These are phyloP conservation scores for Holcopasites calliopsidis DNA, from an alignment of 1,140 invertebrate species.

Conservation along the genomic window DNA sequence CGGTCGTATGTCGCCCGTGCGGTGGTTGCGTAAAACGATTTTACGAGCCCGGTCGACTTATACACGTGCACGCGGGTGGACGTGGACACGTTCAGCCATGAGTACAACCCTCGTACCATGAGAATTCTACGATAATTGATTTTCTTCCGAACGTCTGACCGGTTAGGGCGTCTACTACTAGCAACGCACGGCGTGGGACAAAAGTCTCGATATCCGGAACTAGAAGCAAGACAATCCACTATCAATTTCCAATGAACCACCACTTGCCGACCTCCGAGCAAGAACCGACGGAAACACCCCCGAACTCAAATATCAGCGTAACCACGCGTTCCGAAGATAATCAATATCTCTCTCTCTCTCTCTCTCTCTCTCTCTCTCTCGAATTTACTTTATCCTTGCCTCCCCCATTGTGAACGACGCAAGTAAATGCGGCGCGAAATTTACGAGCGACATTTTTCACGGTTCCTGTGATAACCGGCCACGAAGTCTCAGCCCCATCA, in stretches of 20 bases:
- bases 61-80: constrained; percentile 27
- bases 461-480: constrained; percentile 20
- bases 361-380: too few species aligned
- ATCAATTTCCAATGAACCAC: neutral
- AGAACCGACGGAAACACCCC: neutral
- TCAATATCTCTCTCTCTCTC: constrained; percentile 16
- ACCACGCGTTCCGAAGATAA: neutral
- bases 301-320: neutral
- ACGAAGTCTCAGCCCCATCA: constrained; percentile 13
- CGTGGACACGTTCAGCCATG: neutral
- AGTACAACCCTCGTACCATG: constrained; percentile 37
- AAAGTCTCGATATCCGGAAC: too few species aligned
- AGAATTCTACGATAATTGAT: constrained; percentile 40
- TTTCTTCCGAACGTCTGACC: too few species aligned
- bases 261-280: neutral
- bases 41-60: constrained; percentile 33
- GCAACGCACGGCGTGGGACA: too few species aligned
- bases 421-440: neutral
- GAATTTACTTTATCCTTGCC: constrained; percentile 17
- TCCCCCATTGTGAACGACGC: constrained; percentile 10
- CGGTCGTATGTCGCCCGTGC: constrained; percentile 23
- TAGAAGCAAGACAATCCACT: neutral
- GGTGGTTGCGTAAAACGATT: constrained; percentile 55
- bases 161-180: too few species aligned
- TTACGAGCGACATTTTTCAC: constrained; percentile 41